Percentiles rank a stretch among this genome's conserved stretches.
phyloP scores from a whole-genome alignment of 2,113 vertebrate species.

The Gallinago undulata region DNA sequence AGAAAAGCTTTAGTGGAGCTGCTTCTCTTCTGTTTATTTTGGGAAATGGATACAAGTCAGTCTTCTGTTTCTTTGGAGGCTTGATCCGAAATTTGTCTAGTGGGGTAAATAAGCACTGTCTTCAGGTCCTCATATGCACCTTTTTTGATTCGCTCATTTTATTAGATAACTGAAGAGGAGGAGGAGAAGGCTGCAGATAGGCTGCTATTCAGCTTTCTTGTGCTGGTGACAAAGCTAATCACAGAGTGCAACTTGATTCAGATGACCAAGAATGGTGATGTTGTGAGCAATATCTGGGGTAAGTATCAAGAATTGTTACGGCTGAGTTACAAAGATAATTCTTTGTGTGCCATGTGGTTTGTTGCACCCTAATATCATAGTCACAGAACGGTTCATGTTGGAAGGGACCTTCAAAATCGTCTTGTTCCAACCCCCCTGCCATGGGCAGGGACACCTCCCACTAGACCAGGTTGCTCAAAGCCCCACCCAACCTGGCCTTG shows the following conservation, averaged over 20 bases:
- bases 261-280: conserved; percentile 74
- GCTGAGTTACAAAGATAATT: not conserved
- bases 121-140: not conserved
- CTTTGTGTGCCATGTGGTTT: not conserved
- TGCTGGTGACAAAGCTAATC: conserved; percentile 86
- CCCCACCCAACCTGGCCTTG: no score
- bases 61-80: not conserved
- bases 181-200: conserved; percentile 90
- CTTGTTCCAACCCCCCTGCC: no score
- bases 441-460: no score
- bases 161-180: conserved; percentile 85
- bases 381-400: no score
- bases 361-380: not conserved
- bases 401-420: no score
- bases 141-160: conserved; percentile 9
- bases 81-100: not conserved
- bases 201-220: conserved; percentile 88
- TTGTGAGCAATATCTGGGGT: conserved; percentile 86
- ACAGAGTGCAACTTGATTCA: conserved; percentile 85
- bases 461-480: no score
- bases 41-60: not conserved
- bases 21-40: not conserved
- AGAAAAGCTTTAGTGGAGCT: not conserved
- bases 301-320: conserved; percentile 14
- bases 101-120: not conserved